Evolutionary conservation across 2,888 invertebrate genomes (phyloP).

Genomic region (Acronicta leporina): DNA sequence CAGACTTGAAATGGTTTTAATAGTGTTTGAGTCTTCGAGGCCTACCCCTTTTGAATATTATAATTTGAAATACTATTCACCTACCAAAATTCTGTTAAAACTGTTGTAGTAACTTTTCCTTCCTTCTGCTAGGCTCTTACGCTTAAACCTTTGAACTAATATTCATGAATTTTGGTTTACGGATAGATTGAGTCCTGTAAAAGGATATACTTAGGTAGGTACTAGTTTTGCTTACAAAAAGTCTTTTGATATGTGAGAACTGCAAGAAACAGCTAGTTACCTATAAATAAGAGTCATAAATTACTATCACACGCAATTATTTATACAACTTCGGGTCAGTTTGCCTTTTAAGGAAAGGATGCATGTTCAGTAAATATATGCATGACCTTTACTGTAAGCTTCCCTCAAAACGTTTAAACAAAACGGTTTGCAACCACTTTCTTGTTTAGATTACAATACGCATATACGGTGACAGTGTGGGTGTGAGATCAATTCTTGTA

Average conservation of each 20-base stretch:
- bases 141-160: no score
- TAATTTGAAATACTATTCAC: no score
- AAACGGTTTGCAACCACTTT: conserved; percentile 23
- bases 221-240: no score
- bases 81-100: no score
- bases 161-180: no score
- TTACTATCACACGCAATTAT: conserved; percentile 23
- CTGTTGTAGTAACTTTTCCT: no score
- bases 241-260: no score
- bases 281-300: conserved; percentile 32
- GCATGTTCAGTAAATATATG: conserved; percentile 45
- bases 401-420: conserved; percentile 23
- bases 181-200: no score
- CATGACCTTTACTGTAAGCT: conserved; percentile 35
- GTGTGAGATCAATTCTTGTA: conserved; percentile 31
- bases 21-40: no score
- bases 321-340: conserved; percentile 30
- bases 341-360: conserved; percentile 48
- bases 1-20: not conserved
- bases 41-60: no score
- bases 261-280: conserved; percentile 3
- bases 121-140: no score
- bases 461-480: conserved; percentile 31
- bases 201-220: no score
- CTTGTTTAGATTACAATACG: conserved; percentile 32